Evolutionary conservation across 2,888 invertebrate genomes (phyloP), one percentile per base, ranked within the genome.

Genomic region (Cantharis lateralis): DNA sequence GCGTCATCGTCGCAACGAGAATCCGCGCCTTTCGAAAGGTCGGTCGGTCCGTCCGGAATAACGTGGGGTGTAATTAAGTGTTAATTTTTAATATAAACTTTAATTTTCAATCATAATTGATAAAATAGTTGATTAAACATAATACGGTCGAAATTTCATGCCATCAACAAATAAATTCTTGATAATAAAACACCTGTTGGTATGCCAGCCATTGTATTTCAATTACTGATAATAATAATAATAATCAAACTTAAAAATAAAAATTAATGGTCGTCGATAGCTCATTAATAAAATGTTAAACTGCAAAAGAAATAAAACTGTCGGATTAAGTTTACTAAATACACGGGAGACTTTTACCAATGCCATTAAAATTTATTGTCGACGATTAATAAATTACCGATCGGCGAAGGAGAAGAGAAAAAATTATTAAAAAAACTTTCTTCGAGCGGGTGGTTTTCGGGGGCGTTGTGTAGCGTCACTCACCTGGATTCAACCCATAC

Each of bases 401-500:
- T 32, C 32, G 32, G 4, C 32, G 11, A 26, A 10, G 4, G 4
- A 32, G 4, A 3, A 3, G 5, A 11, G 32, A 32, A 32, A 32
- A 1, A 9, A n/a, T n/a, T n/a, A n/a, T n/a, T n/a, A 0, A 48
- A 32, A 48, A 48, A 48, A 48, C n/a, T n/a, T 48, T 48, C 48
- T n/a, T 5, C 7, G 48, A n/a, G 48, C 48, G 48, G 48, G n/a
- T n/a, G n/a, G 48, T 48, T 48, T 32, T 13, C 13, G 48, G 48
- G 48, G 48, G 48, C 48, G 48, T n/a, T n/a, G 1, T 48, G 48
- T 48, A n/a, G 48, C 48, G 48, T 48, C 26, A 78, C 80, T 84
- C 83, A 88, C 88, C 88, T 83, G 87, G 80, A 83, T 83, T 87
- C 83, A 88, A 83, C 82, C 87, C 88, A 84, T 88, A 88, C 70